Evolutionary conservation across 2,888 invertebrate species (phyloP), one percentile per base, ranked within the genome.

Genomic region (Aleiodes testaceus): DNA sequence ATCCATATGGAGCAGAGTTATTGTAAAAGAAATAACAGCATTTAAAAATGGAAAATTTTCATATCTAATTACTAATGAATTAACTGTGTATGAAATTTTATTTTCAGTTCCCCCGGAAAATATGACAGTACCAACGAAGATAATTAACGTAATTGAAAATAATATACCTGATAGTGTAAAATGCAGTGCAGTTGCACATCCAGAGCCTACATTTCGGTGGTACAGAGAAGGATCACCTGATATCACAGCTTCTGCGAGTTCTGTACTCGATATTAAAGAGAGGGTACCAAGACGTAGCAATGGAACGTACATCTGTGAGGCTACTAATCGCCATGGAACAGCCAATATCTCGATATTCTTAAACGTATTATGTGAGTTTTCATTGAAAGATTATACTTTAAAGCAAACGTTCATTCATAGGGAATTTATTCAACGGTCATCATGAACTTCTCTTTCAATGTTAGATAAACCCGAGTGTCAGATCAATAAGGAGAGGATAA

Each of bases 391-490:
- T 16, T 16, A n/a, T 44, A 44, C 36, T 59, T 49, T 59, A 16
- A 1, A 4, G 16, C 55, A 20, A 63, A 12, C 42, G 7, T 20
- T 12, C 6, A 47, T 47, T 66, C 14, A n/a, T 6, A 47, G 5
- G 14, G 14, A 1, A n/a, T 47, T 53, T 16, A 44, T 44, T 11
- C 42, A 53, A n/a, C 3, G 12, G 11, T 70, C 18, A 16, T 30
- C 18, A 44, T 18, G n/a, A 53, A 26, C 18, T 45, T 26, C 53
- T n/a, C 14, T 75, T 75, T 66, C 88, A 89, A n/a, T 20, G n/a
- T 12, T 89, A 97, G 97, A 91, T 89, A 92, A 94, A 79, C 97
- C 97, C 1, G 93, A 94, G 81, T 97, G 97, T 85, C 92, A 92
- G 66, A 94, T 97, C 80, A 92, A 92, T 74, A 92, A 92, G 80